Evolutionary conservation across 2,797 vertebrate genomes (phyloP), one percentile per base, ranked within the genome.

Genomic region (Coilia nasus): DNA sequence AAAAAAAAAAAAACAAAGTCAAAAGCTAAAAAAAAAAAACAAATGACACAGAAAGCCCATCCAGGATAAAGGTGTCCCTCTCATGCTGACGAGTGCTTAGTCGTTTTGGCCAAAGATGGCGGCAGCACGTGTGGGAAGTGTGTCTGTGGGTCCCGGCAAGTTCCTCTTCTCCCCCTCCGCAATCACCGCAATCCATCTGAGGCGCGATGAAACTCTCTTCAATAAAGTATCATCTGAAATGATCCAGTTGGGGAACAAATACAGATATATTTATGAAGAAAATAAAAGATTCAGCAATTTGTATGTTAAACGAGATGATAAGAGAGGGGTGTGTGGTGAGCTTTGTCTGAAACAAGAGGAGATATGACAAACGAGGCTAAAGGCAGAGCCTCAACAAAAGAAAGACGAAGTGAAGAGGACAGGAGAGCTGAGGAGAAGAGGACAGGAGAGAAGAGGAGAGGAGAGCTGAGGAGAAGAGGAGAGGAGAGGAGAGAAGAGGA

Each of bases 281-380:
- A 1, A 28, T 3, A 9, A 28, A 21, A 1, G 67, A 75, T 41
- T 41, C 67, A 75, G 67, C 67, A 19, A 78, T 78, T 44, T 78
- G 41, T 44, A 78, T 78, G 71, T 78, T 41, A 41, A 78, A 21
- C 41, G 71, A 78, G 71, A 78, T 44, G 71, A 78, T 4, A 44
- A 78, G 71, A 21, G 28, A 71, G 64, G 28, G 14, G 62, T 11
- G 35, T 17, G 67, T 15, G 17, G 67, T 35, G 28, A 75, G 28
- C n/a, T 31, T 14, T 35, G 4, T 17, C 28, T 75, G 67, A 35
- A 75, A 75, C 5, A 14, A 75, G 67, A 75, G 64, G 59, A 62
- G 60, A 71, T 71, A 25, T 25, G 62, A 31, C 25, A 71, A 31
- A 71, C 64, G 12, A 54, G 12, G 11, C 67, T 28, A 75, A 75